Evolutionary conservation across 1,140 invertebrate genomes (phyloP).

Genomic region (Drosophila kanapiae): DNA sequence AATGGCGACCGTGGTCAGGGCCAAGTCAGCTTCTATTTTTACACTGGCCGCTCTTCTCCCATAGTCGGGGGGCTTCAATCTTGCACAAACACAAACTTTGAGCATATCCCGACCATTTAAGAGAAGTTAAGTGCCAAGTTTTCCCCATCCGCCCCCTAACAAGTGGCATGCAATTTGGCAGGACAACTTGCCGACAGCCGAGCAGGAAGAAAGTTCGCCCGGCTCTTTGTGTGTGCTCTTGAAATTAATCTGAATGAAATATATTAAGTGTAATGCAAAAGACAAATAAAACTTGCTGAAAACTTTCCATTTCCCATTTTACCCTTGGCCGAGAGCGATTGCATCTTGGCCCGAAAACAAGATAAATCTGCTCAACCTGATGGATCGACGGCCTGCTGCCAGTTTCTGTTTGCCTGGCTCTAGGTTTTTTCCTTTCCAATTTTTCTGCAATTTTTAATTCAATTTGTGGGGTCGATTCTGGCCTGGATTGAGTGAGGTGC

Average conservation of each 20-base stretch:
- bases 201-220: conserved; percentile 8
- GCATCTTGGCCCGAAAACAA: conserved; percentile 28
- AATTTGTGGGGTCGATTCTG: background rate
- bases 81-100: conserved; percentile 35
- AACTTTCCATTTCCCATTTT: conserved; percentile 21
- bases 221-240: conserved; percentile 29
- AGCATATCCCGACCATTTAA: conserved; percentile 14
- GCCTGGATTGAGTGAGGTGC: background rate
- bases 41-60: background rate
- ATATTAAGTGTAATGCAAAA: conserved; percentile 56
- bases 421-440: conserved; percentile 20
- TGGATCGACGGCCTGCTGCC: background rate
- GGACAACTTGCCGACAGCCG: conserved; percentile 40
- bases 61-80: conserved; percentile 13
- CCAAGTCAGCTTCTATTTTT: conserved; percentile 30
- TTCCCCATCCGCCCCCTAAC: conserved; percentile 2
- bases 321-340: conserved; percentile 10
- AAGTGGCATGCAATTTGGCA: conserved; percentile 40
- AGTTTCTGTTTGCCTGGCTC: conserved; percentile 46
- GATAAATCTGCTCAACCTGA: conserved; percentile 9
- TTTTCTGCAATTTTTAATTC: conserved; percentile 19
- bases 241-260: conserved; percentile 56
- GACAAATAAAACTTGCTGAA: conserved; percentile 52
- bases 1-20: background rate
- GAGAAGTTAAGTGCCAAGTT: conserved; percentile 43